Evolutionary conservation across 2,888 invertebrate species (phyloP).

Genomic region (Eristalis intricaria): DNA sequence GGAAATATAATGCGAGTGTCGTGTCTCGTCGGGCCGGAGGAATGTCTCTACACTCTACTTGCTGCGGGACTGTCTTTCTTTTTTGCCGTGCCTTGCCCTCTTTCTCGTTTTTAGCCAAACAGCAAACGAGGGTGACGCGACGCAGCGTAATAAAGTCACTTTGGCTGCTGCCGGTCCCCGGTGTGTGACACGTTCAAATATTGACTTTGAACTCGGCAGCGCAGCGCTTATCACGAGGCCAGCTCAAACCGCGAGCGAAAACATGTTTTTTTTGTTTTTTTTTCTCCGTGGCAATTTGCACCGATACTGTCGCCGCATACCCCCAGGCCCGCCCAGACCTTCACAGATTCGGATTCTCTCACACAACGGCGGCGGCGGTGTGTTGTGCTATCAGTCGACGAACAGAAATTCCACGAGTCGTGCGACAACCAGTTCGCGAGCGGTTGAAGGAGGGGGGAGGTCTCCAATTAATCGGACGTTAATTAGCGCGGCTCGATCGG

Average conservation of each 20-base stretch:
- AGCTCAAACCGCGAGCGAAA: not conserved
- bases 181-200: constrained; percentile 50
- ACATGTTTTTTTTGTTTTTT: constrained; percentile 7
- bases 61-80: constrained; percentile 21
- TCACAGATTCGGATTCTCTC: not conserved
- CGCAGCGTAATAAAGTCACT: constrained; percentile 40
- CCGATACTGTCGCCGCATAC: constrained; percentile 12
- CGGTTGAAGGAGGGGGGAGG: not conserved
- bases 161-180: constrained; percentile 22
- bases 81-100: not conserved
- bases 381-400: not conserved
- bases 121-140: not conserved
- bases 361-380: not conserved
- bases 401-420: constrained; percentile 6
- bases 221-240: constrained; percentile 30
- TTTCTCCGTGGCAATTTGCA: constrained; percentile 43
- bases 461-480: constrained; percentile 15
- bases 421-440: not conserved
- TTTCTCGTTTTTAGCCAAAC: not conserved
- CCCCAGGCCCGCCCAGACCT: not conserved
- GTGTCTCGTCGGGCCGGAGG: constrained; percentile 24
- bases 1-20: constrained; percentile 38
- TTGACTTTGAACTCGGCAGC: constrained; percentile 55
- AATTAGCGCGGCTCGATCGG: constrained; percentile 17
- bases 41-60: constrained; percentile 44